Evolutionary conservation across 2,888 invertebrate genomes (phyloP).

Genomic region (Phasia obesa): DNA sequence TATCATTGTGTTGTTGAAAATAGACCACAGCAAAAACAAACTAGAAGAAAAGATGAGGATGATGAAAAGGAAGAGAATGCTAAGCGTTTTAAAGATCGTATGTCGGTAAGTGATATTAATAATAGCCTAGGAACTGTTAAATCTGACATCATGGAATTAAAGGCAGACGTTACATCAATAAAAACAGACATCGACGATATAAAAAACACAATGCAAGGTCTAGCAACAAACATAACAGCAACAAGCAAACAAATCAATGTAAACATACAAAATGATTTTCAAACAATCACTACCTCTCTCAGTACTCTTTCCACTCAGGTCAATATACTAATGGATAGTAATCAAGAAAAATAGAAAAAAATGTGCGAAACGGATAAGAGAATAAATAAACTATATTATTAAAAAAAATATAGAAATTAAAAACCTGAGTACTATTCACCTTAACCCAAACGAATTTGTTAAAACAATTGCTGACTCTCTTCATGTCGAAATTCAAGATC

Average conservation of each 20-base stretch:
- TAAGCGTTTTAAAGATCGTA: not conserved
- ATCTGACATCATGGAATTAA: not conserved
- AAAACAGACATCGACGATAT: no score
- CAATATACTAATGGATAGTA: not conserved
- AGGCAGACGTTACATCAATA: not conserved
- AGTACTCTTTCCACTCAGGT: not conserved
- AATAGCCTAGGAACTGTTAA: not conserved
- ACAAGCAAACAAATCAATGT: not conserved
- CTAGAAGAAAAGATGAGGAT: slow-evolving; percentile 1
- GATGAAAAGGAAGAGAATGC: not conserved
- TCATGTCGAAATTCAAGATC: not conserved
- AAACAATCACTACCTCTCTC: not conserved
- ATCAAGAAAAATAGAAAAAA: not conserved
- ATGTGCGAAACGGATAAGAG: not conserved
- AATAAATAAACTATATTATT: not conserved
- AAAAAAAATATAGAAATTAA: not conserved
- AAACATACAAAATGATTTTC: not conserved
- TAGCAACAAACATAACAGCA: not conserved
- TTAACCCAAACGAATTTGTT: not conserved
- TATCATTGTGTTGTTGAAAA: not conserved
- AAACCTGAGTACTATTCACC: not conserved
- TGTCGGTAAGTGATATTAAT: not conserved
- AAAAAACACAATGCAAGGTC: not conserved
- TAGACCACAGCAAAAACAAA: not conserved
- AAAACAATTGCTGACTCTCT: not conserved